A percentile compares a stretch with the other conserved stretches of the same genome.
phyloP scores from a whole-genome alignment of 1,140 invertebrate species.

The Drosophila pseudoobscura region DNA sequence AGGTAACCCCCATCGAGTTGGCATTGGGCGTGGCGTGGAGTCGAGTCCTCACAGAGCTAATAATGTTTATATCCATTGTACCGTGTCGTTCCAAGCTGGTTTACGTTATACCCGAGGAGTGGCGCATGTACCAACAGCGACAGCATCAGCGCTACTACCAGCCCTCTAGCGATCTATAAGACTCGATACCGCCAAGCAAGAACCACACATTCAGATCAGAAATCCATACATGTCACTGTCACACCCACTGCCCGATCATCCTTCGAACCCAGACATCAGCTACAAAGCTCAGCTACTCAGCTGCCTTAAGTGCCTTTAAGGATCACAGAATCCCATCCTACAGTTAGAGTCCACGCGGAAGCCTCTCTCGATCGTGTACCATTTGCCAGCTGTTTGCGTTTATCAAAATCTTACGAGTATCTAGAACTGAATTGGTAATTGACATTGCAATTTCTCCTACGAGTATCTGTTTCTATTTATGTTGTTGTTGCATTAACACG shows the following conservation, averaged over 20 bases:
- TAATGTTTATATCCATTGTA: slow-evolving; percentile 64
- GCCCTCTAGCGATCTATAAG: slow-evolving; percentile 82
- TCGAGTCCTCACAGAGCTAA: slow-evolving; percentile 38
- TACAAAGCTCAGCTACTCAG: slow-evolving; percentile 8
- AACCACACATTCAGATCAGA: slow-evolving; percentile 38
- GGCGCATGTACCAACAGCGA: slow-evolving; percentile 82
- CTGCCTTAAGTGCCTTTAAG: slow-evolving; percentile 40
- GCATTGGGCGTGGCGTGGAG: too few species aligned
- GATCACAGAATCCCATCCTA: slow-evolving; percentile 23
- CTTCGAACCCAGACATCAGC: slow-evolving; percentile 20
- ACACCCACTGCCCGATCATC: slow-evolving; percentile 57
- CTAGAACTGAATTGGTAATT: slow-evolving; percentile 73
- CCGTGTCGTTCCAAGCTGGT: slow-evolving; percentile 80
- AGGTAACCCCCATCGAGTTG: too few species aligned
- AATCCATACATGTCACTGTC: slow-evolving; percentile 29
- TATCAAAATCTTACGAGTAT: slow-evolving; percentile 58
- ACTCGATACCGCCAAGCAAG: slow-evolving; percentile 14
- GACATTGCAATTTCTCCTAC: slow-evolving; percentile 31
- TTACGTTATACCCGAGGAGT: slow-evolving; percentile 83
- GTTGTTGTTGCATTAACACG: slow-evolving; percentile 59
- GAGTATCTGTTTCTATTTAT: slow-evolving; percentile 33
- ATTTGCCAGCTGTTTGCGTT: slow-evolving; percentile 54
- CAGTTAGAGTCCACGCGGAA: slow-evolving; percentile 51
- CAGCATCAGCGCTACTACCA: slow-evolving; percentile 83
- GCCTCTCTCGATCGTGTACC: slow-evolving; percentile 41